A percentile compares a stretch with the other conserved stretches of the same genome.
Conservation (phyloP, 2,888 invertebrate species). For the Amiota minor region DNA sequence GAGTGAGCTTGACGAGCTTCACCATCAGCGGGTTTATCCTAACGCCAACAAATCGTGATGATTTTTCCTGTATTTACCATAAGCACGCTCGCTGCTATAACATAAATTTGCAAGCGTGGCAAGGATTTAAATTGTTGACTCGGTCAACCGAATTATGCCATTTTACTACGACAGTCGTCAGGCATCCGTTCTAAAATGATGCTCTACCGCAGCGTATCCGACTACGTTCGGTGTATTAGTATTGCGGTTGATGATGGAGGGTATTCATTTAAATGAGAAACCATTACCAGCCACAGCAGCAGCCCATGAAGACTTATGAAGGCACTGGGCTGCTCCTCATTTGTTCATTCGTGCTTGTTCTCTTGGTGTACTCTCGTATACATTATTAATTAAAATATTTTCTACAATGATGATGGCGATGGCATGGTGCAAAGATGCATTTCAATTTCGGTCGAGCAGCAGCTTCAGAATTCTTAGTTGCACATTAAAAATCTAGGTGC, state of each 20-base stretch:
- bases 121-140: constrained; percentile 45
- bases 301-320: not conserved
- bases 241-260: no score
- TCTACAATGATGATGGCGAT: constrained; percentile 54
- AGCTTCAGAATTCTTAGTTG: not conserved
- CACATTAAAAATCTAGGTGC: not conserved
- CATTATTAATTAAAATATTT: constrained; percentile 68
- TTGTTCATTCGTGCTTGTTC: constrained; percentile 11
- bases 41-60: constrained; percentile 9
- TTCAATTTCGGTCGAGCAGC: constrained; percentile 51
- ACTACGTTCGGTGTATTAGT: not conserved
- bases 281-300: not conserved
- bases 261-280: no score
- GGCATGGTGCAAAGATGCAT: constrained; percentile 46
- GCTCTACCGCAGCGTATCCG: constrained; percentile 1
- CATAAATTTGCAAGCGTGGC: not conserved
- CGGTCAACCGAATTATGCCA: constrained; percentile 62
- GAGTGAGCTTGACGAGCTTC: constrained; percentile 22
- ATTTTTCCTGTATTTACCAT: no score
- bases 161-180: constrained; percentile 41
- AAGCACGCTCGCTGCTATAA: constrained; percentile 24
- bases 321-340: constrained; percentile 24
- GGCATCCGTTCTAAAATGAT: constrained; percentile 27
- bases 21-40: constrained; percentile 11
- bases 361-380: constrained; percentile 46